These are phyloP conservation scores for Trichonephila inaurata DNA, from an alignment of 1,140 invertebrate genomes.

Conservation along the genomic window DNA sequence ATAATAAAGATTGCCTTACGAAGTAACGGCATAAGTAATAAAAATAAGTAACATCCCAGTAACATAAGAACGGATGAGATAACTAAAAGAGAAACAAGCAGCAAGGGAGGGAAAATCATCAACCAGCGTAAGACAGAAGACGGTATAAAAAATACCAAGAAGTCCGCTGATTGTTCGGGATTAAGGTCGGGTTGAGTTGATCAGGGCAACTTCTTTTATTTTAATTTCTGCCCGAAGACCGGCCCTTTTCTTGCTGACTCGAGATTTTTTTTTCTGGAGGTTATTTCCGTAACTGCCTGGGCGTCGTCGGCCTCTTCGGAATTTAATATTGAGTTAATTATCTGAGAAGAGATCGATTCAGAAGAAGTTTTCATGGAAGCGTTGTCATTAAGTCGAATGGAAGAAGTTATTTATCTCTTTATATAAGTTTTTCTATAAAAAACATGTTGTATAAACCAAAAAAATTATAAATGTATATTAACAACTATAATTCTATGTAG, in stretches of 20 bases:
- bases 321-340: slow-evolving; percentile 53
- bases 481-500: too few species aligned
- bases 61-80: slow-evolving; percentile 34
- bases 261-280: not conserved
- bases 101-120: slow-evolving; percentile 11
- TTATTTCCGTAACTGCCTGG: slow-evolving; percentile 5
- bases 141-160: not conserved
- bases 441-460: too few species aligned
- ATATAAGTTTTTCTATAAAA: too few species aligned
- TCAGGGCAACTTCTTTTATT: slow-evolving; percentile 60
- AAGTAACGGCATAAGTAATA: not conserved
- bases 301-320: not conserved
- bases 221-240: slow-evolving; percentile 56
- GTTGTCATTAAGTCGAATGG: not conserved
- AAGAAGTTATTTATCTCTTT: too few species aligned
- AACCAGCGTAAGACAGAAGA: slow-evolving; percentile 13
- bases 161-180: slow-evolving; percentile 45
- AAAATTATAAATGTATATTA: too few species aligned
- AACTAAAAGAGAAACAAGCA: slow-evolving; percentile 31
- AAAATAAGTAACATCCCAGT: slow-evolving; percentile 16
- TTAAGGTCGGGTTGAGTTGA: slow-evolving; percentile 41
- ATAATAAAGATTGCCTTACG: not conserved
- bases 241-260: slow-evolving; percentile 56
- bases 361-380: not conserved
- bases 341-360: slow-evolving; percentile 21